These are phyloP conservation scores for Ifrita kowaldi DNA, from an alignment of 2,113 vertebrate genomes.

Conservation along the genomic window DNA sequence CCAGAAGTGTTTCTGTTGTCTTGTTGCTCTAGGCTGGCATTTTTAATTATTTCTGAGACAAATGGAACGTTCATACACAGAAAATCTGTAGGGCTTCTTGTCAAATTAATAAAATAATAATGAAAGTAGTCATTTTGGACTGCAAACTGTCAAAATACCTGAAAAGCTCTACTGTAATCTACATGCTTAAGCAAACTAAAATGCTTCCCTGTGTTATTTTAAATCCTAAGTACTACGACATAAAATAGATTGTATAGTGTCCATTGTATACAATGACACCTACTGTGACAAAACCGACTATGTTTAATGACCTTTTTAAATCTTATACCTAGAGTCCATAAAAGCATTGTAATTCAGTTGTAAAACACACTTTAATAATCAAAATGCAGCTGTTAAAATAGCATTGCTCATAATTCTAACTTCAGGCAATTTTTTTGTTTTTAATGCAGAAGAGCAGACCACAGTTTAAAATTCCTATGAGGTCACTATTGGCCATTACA, in stretches of 20 bases:
- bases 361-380: constrained; percentile 89
- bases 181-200: constrained; percentile 66
- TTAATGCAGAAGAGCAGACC: constrained; percentile 84
- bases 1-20: constrained; percentile 77
- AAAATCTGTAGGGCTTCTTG: constrained; percentile 78
- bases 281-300: constrained; percentile 83
- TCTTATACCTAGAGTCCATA: constrained; percentile 88
- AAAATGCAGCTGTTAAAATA: constrained; percentile 88
- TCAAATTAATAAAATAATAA: constrained; percentile 85
- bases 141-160: constrained; percentile 74
- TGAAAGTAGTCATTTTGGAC: constrained; percentile 74
- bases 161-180: constrained; percentile 65
- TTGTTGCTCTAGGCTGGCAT: constrained; percentile 78
- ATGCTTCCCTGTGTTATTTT: constrained; percentile 50
- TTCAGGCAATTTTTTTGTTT: constrained; percentile 82
- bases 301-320: constrained; percentile 94
- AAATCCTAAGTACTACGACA: constrained; percentile 54
- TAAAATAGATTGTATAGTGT: constrained; percentile 87
- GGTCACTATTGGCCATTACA: constrained; percentile 90
- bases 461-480: constrained; percentile 87
- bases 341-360: constrained; percentile 85
- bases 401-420: constrained; percentile 83
- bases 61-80: constrained; percentile 72
- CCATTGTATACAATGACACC: constrained; percentile 84
- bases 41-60: constrained; percentile 83